Percentiles rank a stretch among this genome's conserved stretches.
phyloP scores from a whole-genome alignment of 2,888 invertebrate genomes.

The Dromius quadrimaculatus region DNA sequence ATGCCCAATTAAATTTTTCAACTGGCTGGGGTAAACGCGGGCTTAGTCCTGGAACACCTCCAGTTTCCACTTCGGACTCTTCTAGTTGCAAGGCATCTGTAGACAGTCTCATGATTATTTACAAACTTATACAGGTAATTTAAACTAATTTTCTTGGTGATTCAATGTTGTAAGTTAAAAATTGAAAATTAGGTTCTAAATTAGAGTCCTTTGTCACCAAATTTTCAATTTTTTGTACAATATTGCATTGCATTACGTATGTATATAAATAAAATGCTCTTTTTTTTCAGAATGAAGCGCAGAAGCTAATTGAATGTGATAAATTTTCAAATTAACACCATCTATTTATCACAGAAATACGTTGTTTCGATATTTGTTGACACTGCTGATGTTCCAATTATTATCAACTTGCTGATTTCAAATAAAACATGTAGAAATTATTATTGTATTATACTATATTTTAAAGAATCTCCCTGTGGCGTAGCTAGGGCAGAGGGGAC shows the following conservation, averaged over 20 bases:
- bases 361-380: slow-evolving; percentile 49
- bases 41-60: slow-evolving; percentile 55
- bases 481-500: too few relatives aligned
- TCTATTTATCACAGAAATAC: slow-evolving; percentile 53
- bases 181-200: too few relatives aligned
- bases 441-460: not conserved
- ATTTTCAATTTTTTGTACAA: slow-evolving; percentile 4
- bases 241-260: not conserved
- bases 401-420: slow-evolving; percentile 38
- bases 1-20: slow-evolving; percentile 64
- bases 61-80: slow-evolving; percentile 57
- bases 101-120: slow-evolving; percentile 70
- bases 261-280: slow-evolving; percentile 6
- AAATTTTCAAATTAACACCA: slow-evolving; percentile 60
- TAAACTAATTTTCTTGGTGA: too few relatives aligned
- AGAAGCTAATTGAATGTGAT: slow-evolving; percentile 63
- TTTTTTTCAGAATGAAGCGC: slow-evolving; percentile 63
- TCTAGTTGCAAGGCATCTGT: slow-evolving; percentile 69
- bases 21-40: slow-evolving; percentile 64
- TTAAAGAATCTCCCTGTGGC: not conserved
- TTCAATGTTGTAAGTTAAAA: too few relatives aligned
- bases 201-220: not conserved
- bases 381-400: slow-evolving; percentile 47
- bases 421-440: slow-evolving; percentile 42
- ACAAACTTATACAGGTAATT: slow-evolving; percentile 74